Conservation (phyloP, 1,140 invertebrate genomes). For the Bombus pyrosoma region DNA sequence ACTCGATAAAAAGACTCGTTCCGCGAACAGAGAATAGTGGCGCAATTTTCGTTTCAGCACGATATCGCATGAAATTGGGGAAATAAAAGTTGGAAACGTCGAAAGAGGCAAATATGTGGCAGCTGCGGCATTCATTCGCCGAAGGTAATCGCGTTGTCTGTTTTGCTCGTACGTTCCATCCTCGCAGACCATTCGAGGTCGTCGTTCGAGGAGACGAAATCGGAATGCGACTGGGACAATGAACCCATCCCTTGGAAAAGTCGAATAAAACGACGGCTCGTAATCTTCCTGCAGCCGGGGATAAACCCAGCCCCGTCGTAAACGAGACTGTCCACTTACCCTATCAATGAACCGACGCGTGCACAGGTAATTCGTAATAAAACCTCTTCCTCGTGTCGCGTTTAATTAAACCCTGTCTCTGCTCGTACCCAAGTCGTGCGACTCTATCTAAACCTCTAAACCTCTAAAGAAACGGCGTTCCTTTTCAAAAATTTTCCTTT, state of each 20-base stretch:
- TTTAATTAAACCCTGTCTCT: too few relatives aligned
- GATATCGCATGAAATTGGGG: background rate
- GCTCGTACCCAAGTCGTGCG: too few relatives aligned
- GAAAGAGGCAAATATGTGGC: background rate
- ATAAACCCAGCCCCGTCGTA: background rate
- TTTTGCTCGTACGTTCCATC: constrained; percentile 2
- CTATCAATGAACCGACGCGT: too few relatives aligned
- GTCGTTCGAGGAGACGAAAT: background rate
- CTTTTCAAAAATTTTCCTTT: too few relatives aligned
- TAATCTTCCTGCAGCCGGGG: background rate
- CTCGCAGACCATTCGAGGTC: background rate
- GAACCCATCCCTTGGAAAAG: background rate
- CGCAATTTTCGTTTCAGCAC: background rate
- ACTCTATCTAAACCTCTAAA: too few relatives aligned
- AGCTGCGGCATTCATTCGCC: constrained; percentile 3
- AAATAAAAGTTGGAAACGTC: background rate
- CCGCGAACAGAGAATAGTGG: background rate
- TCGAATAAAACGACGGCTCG: background rate
- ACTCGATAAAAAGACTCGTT: background rate
- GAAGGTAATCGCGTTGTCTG: background rate
- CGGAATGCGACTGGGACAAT: background rate
- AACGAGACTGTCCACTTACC: too few relatives aligned
- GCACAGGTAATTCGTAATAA: too few relatives aligned
- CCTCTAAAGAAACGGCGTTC: too few relatives aligned
- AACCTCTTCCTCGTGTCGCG: too few relatives aligned